Conservation (phyloP, 2,888 invertebrate genomes). For the Morinoia aosen region DNA sequence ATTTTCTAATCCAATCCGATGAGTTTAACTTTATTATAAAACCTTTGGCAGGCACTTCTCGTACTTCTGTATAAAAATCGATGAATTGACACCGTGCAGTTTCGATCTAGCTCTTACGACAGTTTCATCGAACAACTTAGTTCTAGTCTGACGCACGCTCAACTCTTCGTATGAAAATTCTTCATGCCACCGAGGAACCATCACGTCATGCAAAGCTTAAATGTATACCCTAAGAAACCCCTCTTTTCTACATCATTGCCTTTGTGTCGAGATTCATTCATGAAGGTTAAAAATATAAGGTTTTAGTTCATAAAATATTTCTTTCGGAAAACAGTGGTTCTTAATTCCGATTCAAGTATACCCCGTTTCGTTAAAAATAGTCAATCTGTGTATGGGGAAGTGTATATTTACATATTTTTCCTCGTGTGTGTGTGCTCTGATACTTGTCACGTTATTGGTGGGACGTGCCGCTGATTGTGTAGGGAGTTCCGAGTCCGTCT, state of each 20-base stretch:
- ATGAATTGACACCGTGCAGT: background rate
- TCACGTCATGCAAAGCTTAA: background rate
- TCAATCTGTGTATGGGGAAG: background rate
- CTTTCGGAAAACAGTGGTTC: background rate
- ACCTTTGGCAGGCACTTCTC: background rate
- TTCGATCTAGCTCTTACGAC: background rate
- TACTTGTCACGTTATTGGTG: too few relatives aligned
- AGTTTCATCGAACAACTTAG: background rate
- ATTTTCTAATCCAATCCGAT: background rate
- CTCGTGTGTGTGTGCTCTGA: too few relatives aligned
- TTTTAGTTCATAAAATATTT: background rate
- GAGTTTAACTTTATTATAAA: background rate
- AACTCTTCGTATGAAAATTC: background rate
- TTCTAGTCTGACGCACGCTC: background rate
- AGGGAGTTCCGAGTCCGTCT: background rate
- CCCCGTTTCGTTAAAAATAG: too few relatives aligned
- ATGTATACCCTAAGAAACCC: background rate
- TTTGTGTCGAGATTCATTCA: background rate
- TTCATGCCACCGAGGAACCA: background rate
- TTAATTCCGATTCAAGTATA: background rate
- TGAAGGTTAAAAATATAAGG: background rate
- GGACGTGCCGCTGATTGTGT: too few relatives aligned
- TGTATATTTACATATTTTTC: background rate
- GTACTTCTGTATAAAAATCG: background rate
- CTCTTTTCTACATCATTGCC: background rate